These are phyloP conservation scores for Pteronura brasiliensis DNA, from an alignment of 2,113 vertebrate species.

Conservation along the genomic window DNA sequence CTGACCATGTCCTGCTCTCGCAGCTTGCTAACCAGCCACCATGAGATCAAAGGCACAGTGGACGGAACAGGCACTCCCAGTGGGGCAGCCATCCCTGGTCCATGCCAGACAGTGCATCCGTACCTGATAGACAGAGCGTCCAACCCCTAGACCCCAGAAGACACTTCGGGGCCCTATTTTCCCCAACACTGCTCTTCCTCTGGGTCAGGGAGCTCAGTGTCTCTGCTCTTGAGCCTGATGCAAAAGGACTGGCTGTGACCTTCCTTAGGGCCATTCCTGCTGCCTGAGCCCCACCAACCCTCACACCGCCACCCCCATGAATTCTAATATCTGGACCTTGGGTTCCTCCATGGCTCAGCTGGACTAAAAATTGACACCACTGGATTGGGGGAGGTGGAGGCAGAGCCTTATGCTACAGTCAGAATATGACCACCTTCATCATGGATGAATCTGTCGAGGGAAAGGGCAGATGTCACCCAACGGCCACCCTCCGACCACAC, in stretches of 20 bases:
- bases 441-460: neutral
- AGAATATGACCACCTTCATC: neutral
- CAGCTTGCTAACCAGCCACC: neutral
- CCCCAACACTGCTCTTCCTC: neutral
- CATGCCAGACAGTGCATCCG: neutral
- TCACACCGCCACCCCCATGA: no score
- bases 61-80: neutral
- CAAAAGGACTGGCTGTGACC: neutral
- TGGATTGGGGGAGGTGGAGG: neutral
- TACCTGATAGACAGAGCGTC: neutral
- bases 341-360: neutral
- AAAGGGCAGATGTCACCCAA: neutral
- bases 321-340: neutral
- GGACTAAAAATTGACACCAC: neutral
- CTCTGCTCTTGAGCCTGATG: neutral
- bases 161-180: neutral
- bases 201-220: neutral
- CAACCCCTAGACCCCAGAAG: neutral
- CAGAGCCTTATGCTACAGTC: neutral
- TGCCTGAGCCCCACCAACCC: neutral
- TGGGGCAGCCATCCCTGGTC: fast-evolving
- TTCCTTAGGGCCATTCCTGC: neutral
- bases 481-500: fast-evolving
- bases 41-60: neutral
- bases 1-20: fast-evolving